Conservation (phyloP, 2,888 invertebrate species). For the Barypeithes pellucidus region DNA sequence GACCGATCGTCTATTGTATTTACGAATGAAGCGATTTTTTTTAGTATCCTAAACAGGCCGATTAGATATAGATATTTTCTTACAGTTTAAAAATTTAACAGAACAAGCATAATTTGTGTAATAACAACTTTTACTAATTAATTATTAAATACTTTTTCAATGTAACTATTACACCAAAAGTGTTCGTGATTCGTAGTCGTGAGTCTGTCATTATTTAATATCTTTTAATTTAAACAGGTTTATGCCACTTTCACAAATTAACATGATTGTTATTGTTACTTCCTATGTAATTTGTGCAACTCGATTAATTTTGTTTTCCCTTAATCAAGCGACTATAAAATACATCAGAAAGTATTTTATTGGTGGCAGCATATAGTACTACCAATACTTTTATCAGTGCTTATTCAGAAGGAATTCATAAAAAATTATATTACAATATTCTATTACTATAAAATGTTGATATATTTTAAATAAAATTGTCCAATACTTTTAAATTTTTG, state of each 20-base stretch:
- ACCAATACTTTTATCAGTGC: too few species aligned
- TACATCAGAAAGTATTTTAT: neutral
- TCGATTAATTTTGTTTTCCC: neutral
- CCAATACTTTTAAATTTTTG: too few species aligned
- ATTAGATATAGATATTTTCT: too few species aligned
- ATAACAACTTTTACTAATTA: conserved; percentile 7
- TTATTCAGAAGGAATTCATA: too few species aligned
- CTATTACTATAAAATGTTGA: too few species aligned
- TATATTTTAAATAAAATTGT: too few species aligned
- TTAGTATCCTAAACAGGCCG: too few species aligned
- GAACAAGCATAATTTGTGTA: neutral
- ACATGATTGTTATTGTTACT: conserved; percentile 13
- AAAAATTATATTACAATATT: too few species aligned
- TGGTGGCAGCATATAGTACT: too few species aligned
- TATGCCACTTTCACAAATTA: conserved; percentile 27
- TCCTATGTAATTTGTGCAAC: neutral
- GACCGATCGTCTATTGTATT: too few species aligned
- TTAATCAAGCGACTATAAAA: neutral
- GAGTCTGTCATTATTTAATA: conserved; percentile 28
- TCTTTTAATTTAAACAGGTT: conserved; percentile 4
- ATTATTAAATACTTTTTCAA: neutral
- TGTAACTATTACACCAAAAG: conserved; percentile 20
- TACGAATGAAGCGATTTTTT: too few species aligned
- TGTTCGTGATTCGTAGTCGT: conserved; percentile 19
- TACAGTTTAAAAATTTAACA: neutral